A percentile compares a stretch with the other conserved stretches of the same genome.
Evolutionary conservation across 2,113 vertebrate species (phyloP).

Genomic region (Poeciliopsis retropinna): DNA sequence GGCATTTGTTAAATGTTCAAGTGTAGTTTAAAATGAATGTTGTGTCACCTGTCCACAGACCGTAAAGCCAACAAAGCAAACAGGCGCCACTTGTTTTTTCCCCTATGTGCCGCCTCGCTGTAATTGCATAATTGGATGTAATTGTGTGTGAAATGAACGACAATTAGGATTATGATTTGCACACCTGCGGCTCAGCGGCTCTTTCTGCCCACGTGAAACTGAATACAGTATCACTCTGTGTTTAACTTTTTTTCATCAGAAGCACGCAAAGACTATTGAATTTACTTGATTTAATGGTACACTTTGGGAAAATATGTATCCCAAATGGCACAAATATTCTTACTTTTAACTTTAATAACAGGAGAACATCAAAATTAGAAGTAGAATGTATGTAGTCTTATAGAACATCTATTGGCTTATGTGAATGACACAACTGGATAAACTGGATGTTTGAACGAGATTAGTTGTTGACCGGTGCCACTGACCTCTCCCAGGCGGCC

Average conservation of each 20-base stretch:
- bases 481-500: background rate
- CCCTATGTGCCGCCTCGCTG: constrained; percentile 24
- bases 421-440: background rate
- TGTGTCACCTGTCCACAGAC: background rate
- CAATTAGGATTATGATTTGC: constrained; percentile 48
- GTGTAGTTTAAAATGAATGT: no score
- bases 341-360: no score
- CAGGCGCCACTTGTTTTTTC: constrained; percentile 19
- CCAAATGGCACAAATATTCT: background rate
- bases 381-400: background rate
- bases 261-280: background rate
- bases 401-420: background rate
- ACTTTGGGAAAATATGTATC: background rate
- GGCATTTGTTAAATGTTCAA: no score
- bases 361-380: background rate
- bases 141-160: constrained; percentile 64
- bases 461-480: background rate
- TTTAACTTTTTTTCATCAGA: background rate
- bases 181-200: constrained; percentile 59
- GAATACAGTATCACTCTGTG: background rate
- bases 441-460: background rate
- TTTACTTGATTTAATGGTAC: background rate
- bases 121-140: constrained; percentile 55
- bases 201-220: background rate
- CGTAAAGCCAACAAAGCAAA: constrained; percentile 3